Base-by-base conservation (phyloP, 2,888 invertebrate genomes). In the Priocnemis perturbator region DNA sequence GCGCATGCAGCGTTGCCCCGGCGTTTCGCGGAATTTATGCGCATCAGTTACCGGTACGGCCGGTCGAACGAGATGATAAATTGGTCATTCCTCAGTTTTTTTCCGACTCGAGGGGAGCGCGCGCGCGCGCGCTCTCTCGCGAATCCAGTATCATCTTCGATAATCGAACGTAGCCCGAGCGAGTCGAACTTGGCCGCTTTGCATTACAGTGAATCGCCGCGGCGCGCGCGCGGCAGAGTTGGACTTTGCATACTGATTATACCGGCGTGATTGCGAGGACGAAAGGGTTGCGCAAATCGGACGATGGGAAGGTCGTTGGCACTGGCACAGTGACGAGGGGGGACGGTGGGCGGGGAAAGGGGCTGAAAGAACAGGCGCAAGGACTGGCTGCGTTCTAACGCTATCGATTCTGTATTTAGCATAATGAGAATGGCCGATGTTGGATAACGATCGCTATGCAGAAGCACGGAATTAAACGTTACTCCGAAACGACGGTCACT, bases 381-480 rank as follows among this genome's bases (percentile, higher is more conserved):
- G 52, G 15, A 20, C 44, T 30, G 23, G 62, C 48, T 26, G 20
- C 66, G 74, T 79, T 83, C 84, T 85, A 85, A 86, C 85, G 81
- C 84, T 86, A 87, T 87, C 85, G 87, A 87, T 87, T 87, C 86
- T 83, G 58, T 84, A 84, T 84, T 87, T 86, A 87, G 86, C 87
- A 87, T 87, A 87, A 87, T 87, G 83, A 86, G 86, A 73, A 81
- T 71, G 69, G 79, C 70, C 81, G 79, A 73, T 77, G 80, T 67
- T 73, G 78, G 82, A 84, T 85, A 84, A 81, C 81, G 66, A 58
- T 53, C 58, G 72, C 55, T 58, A 76, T 69, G 65, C 71, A 76
- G 71, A 75, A 71, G 73, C 74, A 71, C 69, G 64, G 65, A 70
- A 73, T 56, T 71, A 73, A 77, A 58, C 57, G 50, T 44, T 57